Conservation (phyloP, 1,140 invertebrate species). For the Cydia strobilella region DNA sequence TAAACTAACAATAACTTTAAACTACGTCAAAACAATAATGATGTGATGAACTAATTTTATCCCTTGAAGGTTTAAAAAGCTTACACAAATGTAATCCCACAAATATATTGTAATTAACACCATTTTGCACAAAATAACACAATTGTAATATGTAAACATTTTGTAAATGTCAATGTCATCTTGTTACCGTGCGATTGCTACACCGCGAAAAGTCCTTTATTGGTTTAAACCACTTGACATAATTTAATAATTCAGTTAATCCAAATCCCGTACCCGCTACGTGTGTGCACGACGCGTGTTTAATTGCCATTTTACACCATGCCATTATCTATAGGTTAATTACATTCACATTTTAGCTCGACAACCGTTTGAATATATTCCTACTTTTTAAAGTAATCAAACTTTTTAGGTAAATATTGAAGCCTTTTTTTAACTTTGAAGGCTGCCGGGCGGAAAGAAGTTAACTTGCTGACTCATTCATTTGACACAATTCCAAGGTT, state of each 20-base stretch:
- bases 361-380: not conserved
- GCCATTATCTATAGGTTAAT: slow-evolving; percentile 25
- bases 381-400: not conserved
- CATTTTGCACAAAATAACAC: too few species aligned
- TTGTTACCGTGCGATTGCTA: not conserved
- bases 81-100: too few species aligned
- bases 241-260: slow-evolving; percentile 10
- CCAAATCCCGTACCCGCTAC: not conserved
- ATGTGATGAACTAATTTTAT: too few species aligned
- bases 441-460: not conserved
- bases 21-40: too few species aligned
- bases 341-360: not conserved
- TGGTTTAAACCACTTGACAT: slow-evolving; percentile 7
- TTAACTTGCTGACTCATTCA: too few species aligned
- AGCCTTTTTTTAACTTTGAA: not conserved
- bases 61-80: too few species aligned
- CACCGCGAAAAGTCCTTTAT: not conserved
- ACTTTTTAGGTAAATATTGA: not conserved
- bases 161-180: too few species aligned
- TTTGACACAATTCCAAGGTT: too few species aligned
- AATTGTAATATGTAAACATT: too few species aligned
- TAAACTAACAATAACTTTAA: too few species aligned
- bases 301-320: slow-evolving; percentile 24
- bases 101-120: too few species aligned
- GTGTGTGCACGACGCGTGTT: slow-evolving; percentile 20